phyloP scores from a whole-genome alignment of 2,888 invertebrate species.

The Drosophila prolongata region DNA sequence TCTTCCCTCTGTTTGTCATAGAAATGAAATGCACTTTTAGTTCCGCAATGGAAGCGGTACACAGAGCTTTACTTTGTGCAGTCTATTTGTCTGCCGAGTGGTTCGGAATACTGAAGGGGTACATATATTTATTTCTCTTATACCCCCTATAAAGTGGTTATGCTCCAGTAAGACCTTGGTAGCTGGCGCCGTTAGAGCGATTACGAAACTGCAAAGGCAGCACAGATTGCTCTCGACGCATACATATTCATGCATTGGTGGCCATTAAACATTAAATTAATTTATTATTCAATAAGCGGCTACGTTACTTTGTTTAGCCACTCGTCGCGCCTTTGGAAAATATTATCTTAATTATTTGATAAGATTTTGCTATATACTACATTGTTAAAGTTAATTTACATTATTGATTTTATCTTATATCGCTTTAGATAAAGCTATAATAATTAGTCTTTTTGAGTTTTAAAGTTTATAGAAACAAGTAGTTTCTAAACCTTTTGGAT shows the following conservation, averaged over 20 bases:
- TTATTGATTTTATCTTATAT: not conserved
- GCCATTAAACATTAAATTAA: slow-evolving; percentile 42
- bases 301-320: slow-evolving; percentile 32
- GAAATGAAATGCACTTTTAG: slow-evolving; percentile 64
- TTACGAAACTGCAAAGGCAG: slow-evolving; percentile 65
- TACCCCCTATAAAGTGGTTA: slow-evolving; percentile 46
- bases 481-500: no score
- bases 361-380: not conserved
- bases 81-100: slow-evolving; percentile 2
- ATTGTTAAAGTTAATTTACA: not conserved
- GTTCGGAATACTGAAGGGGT: slow-evolving; percentile 1
- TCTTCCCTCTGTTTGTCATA: slow-evolving; percentile 37
- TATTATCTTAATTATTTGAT: not conserved
- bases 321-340: not conserved
- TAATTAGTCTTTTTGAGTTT: no score
- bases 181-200: slow-evolving; percentile 67
- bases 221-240: slow-evolving; percentile 31
- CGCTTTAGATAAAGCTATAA: no score
- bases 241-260: slow-evolving; percentile 30
- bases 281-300: slow-evolving; percentile 45
- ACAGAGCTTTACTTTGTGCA: not conserved
- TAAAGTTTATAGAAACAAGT: no score
- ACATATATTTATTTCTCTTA: not conserved
- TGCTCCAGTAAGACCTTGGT: slow-evolving; percentile 66
- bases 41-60: slow-evolving; percentile 27